Conservation (phyloP, 2,113 vertebrate species). For the Syngnathoides biaculeatus region DNA sequence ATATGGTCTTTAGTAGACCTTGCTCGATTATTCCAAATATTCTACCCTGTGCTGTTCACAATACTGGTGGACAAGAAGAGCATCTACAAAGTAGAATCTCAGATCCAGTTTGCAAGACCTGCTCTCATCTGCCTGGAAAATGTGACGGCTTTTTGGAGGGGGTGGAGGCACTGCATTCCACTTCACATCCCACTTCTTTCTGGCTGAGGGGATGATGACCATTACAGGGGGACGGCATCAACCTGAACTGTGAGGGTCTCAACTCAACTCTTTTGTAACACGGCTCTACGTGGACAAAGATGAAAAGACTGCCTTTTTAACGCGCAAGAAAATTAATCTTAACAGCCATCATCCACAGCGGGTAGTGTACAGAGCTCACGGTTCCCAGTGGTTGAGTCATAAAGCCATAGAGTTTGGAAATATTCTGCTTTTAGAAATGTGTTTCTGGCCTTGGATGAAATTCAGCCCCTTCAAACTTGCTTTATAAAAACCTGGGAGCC, state of each 20-base stretch:
- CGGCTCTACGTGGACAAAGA: not conserved
- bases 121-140: conserved; percentile 65
- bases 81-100: conserved; percentile 60
- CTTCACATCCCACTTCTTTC: conserved; percentile 46
- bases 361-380: conserved; percentile 1
- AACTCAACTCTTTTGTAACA: conserved; percentile 6
- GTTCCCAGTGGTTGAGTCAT: conserved; percentile 14
- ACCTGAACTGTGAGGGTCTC: not conserved
- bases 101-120: conserved; percentile 54
- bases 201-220: conserved; percentile 35
- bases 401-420: conserved; percentile 22
- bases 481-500: too few relatives aligned
- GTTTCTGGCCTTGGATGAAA: conserved; percentile 9
- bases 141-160: conserved; percentile 52
- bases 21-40: not conserved
- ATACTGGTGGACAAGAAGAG: conserved; percentile 16
- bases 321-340: conserved; percentile 2
- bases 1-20: not conserved
- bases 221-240: conserved; percentile 11
- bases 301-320: conserved; percentile 4
- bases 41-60: not conserved
- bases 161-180: conserved; percentile 52
- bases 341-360: conserved; percentile 17
- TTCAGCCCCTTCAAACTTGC: conserved; percentile 16
- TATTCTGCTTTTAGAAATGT: conserved; percentile 7